Percentiles rank a stretch among this genome's conserved stretches.
Conservation (phyloP, 2,797 vertebrate genomes). For the Sebastes hopkinsi region DNA sequence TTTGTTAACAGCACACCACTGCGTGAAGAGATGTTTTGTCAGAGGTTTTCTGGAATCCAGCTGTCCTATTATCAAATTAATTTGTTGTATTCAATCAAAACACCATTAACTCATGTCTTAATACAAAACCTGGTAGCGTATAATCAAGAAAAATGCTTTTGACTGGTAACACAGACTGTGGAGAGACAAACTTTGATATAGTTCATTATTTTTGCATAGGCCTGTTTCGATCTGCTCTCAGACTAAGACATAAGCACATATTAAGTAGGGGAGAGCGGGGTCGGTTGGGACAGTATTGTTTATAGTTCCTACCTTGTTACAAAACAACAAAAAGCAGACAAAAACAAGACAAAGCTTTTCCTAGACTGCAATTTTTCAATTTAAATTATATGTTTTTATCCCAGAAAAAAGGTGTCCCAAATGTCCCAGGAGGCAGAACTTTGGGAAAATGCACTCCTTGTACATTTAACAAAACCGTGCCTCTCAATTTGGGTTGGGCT, state of each 20-base stretch:
- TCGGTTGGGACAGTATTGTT: no score
- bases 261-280: background rate
- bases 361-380: no score
- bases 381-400: no score
- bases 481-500: no score
- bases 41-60: background rate
- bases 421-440: no score
- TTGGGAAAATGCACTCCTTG: no score
- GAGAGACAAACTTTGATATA: background rate
- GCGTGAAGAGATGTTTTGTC: conserved; percentile 6
- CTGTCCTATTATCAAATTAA: background rate
- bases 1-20: conserved; percentile 30
- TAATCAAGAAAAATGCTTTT: background rate
- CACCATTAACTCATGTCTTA: background rate
- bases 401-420: no score
- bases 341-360: no score
- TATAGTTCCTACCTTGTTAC: no score
- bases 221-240: background rate
- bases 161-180: background rate
- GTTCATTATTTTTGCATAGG: conserved; percentile 7
- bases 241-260: background rate
- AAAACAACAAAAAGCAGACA: no score
- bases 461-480: no score
- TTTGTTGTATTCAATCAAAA: background rate
- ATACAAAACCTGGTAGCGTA: background rate